These are phyloP conservation scores for Grammomys dolichurus DNA, from an alignment of 2,113 vertebrate genomes.

Conservation along the genomic window DNA sequence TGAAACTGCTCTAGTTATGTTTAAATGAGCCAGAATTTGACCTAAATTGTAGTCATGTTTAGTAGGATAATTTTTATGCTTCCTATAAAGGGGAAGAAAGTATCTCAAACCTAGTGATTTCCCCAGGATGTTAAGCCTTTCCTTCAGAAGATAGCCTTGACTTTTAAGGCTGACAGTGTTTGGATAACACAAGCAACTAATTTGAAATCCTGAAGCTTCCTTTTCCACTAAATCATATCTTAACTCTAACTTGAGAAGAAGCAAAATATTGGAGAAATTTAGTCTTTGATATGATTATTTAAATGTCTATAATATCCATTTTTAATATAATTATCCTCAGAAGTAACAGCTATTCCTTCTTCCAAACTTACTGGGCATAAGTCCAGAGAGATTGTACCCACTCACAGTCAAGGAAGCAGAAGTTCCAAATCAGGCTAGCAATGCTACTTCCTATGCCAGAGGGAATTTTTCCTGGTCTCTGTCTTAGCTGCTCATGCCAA, in stretches of 20 bases:
- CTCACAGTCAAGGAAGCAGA: background rate
- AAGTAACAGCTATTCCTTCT: background rate
- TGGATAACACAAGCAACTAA: background rate
- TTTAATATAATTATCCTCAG: background rate
- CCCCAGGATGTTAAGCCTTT: background rate
- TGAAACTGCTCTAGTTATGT: background rate
- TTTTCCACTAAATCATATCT: background rate
- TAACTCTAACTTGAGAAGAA: background rate
- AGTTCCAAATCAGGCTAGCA: background rate
- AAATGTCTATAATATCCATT: background rate
- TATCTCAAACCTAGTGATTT: background rate
- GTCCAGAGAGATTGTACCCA: background rate
- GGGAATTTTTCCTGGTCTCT: background rate
- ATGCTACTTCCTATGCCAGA: too few species aligned
- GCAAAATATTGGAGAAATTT: background rate
- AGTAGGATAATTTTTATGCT: background rate
- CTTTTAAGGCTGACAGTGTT: background rate
- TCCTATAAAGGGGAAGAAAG: background rate
- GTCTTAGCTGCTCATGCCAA: background rate
- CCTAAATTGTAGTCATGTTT: background rate
- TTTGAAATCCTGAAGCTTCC: background rate
- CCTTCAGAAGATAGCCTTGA: background rate
- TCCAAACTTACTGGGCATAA: background rate
- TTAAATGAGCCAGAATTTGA: conserved; percentile 33
- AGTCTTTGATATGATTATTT: background rate